These are phyloP conservation scores for Dinomys branickii DNA, from an alignment of 2,113 vertebrate genomes.

Conservation along the genomic window DNA sequence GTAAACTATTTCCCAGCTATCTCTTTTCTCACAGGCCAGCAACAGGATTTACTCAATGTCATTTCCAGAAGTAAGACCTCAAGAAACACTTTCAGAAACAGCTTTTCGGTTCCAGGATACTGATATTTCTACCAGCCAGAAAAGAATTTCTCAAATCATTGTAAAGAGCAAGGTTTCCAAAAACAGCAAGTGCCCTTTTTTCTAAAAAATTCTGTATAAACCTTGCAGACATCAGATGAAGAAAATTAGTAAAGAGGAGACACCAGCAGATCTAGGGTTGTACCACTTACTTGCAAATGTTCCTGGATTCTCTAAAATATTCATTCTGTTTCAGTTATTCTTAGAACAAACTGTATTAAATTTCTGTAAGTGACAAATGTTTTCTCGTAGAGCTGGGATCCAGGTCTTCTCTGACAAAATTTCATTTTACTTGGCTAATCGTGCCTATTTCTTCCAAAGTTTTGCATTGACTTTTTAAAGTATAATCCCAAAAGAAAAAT, in stretches of 20 bases:
- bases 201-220: background rate
- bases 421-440: conserved; percentile 42
- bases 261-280: background rate
- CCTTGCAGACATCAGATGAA: background rate
- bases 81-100: conserved; percentile 68
- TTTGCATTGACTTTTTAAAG: conserved; percentile 55
- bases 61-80: conserved; percentile 75
- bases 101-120: conserved; percentile 55
- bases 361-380: conserved; percentile 41
- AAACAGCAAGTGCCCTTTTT: background rate
- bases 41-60: conserved; percentile 66
- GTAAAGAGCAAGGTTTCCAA: conserved; percentile 28
- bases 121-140: conserved; percentile 56
- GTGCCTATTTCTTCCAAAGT: background rate
- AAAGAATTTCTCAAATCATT: conserved; percentile 50
- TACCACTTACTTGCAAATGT: background rate
- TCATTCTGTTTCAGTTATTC: conserved; percentile 49
- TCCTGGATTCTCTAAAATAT: conserved; percentile 43
- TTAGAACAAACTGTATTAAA: conserved; percentile 10
- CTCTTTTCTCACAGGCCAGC: conserved; percentile 34
- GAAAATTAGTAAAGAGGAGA: conserved; percentile 46
- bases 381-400: conserved; percentile 21
- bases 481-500: conserved; percentile 36
- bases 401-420: conserved; percentile 45
- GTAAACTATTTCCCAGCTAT: conserved; percentile 31